Conservation (phyloP, 2,797 vertebrate species). For the Macrochelys suwanniensis region DNA sequence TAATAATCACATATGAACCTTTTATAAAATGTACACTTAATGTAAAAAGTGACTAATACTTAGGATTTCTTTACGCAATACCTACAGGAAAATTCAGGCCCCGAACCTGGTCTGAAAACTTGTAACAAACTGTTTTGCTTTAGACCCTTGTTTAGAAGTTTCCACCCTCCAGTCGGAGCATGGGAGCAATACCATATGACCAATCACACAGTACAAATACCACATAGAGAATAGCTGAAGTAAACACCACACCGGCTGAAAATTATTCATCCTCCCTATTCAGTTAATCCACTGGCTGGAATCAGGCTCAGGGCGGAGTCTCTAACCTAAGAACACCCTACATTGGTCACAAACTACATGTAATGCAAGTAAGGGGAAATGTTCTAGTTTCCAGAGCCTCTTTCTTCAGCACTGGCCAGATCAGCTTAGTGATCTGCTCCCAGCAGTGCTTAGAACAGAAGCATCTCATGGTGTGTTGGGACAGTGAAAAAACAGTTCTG, state of each 20-base stretch:
- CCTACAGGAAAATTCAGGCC: too few relatives aligned
- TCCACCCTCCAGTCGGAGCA: neutral
- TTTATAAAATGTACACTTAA: too few relatives aligned
- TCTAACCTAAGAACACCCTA: neutral
- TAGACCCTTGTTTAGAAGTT: neutral
- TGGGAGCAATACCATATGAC: too few relatives aligned
- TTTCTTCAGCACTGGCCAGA: too few relatives aligned
- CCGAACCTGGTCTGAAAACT: neutral
- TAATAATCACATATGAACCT: too few relatives aligned
- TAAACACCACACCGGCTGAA: neutral
- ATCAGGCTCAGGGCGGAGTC: neutral
- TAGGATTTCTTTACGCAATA: too few relatives aligned
- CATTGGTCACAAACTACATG: too few relatives aligned
- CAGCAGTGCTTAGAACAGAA: too few relatives aligned
- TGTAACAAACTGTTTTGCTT: neutral
- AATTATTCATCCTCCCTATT: neutral
- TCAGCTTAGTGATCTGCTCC: too few relatives aligned
- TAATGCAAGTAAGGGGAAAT: too few relatives aligned
- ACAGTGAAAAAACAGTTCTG: neutral
- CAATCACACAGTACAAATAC: neutral
- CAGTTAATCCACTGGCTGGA: neutral
- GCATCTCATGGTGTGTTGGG: neutral
- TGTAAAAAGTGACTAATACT: too few relatives aligned
- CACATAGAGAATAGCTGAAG: neutral
- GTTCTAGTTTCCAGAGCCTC: too few relatives aligned